Conservation (phyloP, 2,797 vertebrate genomes). For the Peromyscus eremicus region DNA sequence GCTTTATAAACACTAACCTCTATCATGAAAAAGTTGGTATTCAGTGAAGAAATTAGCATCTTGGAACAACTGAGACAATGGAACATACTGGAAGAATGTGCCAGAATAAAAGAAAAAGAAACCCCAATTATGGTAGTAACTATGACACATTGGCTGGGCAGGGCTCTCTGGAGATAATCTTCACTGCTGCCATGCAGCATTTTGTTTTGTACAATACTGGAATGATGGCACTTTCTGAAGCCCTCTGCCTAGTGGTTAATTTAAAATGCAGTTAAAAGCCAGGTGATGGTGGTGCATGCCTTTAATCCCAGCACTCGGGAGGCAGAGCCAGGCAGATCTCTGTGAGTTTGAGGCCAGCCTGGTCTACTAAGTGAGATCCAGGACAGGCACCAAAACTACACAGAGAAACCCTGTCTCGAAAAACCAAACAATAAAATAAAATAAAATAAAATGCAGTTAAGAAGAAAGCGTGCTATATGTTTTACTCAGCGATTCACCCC, state of each 20-base stretch:
- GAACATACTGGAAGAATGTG: background rate
- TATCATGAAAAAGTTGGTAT: background rate
- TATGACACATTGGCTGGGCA: background rate
- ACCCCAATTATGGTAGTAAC: background rate
- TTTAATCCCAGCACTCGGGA: no score
- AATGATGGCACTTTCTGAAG: background rate
- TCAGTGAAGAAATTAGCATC: background rate
- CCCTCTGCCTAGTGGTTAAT: background rate
- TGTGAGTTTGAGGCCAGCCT: no score
- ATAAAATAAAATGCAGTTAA: background rate
- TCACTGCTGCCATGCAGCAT: background rate
- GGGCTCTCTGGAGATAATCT: background rate
- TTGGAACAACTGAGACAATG: background rate
- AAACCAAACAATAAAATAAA: no score
- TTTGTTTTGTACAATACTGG: background rate
- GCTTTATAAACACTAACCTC: background rate
- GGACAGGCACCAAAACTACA: no score
- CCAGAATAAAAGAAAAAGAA: background rate
- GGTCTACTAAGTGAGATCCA: no score
- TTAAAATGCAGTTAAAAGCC: constrained; percentile 19
- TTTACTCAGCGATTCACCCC: background rate
- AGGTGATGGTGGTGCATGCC: no score
- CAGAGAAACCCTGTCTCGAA: no score
- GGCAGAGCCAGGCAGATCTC: no score
- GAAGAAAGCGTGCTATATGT: background rate